Base-by-base conservation (phyloP, 2,888 invertebrate species). In the Antheraea assamensis region DNA sequence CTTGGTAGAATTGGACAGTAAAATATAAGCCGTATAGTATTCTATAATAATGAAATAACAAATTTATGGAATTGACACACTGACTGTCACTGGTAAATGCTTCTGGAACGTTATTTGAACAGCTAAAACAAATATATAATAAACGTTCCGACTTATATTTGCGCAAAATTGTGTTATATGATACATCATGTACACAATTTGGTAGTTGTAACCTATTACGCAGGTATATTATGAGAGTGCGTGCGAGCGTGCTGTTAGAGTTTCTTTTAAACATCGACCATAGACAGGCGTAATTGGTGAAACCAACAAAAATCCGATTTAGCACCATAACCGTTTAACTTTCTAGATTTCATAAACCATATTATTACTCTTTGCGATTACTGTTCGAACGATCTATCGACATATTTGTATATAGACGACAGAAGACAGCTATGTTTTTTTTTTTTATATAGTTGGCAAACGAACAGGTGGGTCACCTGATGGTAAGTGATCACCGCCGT, bases 241-340 rank as follows among this genome's bases (percentile, higher is more conserved):
- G 61, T 64, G 61, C 61, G 30, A 64, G 17, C 30, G 30, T 15
- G 61, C 30, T 27, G 61, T 64, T 64, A 64, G 17, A 30, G 61
- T 64, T 30, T 64, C 61, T 64, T 64, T 64, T 27, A 17, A 64
- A 30, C 30, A 19, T 27, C 30, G 30, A 64, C 61, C 61, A 64
- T 64, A 30, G 30, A 30, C 27, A 64, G n/a, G 27, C 61, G 27
- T 64, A 64, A 64, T 64, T 64, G 61, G 61, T 30, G 61, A 64
- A 64, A 64, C 61, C 61, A 64, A 64, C 61, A 64, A 64, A 64
- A 64, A 64, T 64, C 61, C 61, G 61, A 64, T 64, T 30, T 30
- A 64, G 30, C 61, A 64, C 61, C 61, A 64, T 64, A 64, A 64
- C 61, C 61, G 61, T 30, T 30, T 64, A 64, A 64, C 61, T 64